Evolutionary conservation across 1,140 invertebrate species (phyloP), one percentile per base, ranked within the genome.

Genomic region (Drosophila lowei): DNA sequence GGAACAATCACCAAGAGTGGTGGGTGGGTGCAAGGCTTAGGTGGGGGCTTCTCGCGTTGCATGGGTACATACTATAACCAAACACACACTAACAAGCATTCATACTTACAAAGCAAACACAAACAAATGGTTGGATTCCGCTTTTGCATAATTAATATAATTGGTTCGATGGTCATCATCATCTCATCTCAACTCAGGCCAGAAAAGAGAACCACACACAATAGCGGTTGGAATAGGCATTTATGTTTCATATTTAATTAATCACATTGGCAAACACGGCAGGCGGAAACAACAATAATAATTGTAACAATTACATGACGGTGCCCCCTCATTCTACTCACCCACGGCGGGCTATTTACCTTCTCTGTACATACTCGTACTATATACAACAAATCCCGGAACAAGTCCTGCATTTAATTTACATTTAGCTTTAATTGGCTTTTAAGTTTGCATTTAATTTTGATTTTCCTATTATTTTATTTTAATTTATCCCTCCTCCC

Each of bases 231-330:
- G 64, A 72, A 68, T 62, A 50, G 65, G 60, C 60, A 68, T 68
- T 77, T 54, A 52, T 80, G 56, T 61, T 75, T 79, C 72, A 84
- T 88, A 88, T 81, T 88, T 81, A 64, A 81, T 85, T 81, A 88
- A 86, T 85, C 60, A 68, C 67, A 70, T 56, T 72, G 59, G 58
- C 49, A 48, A 34, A 66, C 57, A 11, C 54, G 8, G 38, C 53
- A 48, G 42, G 42, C 34, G 34, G 25, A 46, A 44, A 13, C 50
- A 50, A 41, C 50, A 49, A 55, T 54, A 65, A 54, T 16, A 43
- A 61, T 50, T 47, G 60, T 25, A 60, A 42, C 59, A 85, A 86
- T 77, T 70, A 79, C 52, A 56, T 49, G 41, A 23, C 3, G 30
- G 30, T 72, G 41, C 28, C 11, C 46, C 46, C 11, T 57, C 16